A percentile compares a stretch with the other conserved stretches of the same genome.
Evolutionary conservation across 2,797 vertebrate species (phyloP).

Genomic region (Cygnus olor): DNA sequence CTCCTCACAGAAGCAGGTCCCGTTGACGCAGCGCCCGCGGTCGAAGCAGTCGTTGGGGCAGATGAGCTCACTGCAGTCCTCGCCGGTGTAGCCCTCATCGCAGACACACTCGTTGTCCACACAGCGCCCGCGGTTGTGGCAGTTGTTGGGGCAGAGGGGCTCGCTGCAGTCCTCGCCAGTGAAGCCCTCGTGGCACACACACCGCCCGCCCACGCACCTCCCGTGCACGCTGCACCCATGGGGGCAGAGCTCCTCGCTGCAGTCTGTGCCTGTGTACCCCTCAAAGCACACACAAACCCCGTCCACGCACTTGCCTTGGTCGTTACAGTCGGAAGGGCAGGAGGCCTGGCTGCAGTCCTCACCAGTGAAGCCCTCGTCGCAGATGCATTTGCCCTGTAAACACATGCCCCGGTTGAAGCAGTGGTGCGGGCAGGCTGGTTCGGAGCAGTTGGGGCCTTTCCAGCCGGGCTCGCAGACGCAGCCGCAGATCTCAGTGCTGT

Average conservation of each 20-base stretch:
- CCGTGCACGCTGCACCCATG: constrained; percentile 87
- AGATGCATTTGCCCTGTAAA: constrained; percentile 84
- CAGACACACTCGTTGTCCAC: constrained; percentile 91
- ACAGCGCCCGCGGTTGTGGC: constrained; percentile 88
- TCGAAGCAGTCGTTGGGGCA: constrained; percentile 96
- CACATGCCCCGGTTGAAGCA: constrained; percentile 75
- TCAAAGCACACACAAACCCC: constrained; percentile 93
- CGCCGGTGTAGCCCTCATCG: constrained; percentile 90
- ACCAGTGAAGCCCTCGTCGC: constrained; percentile 86
- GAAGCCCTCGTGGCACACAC: constrained; percentile 90
- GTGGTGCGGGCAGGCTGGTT: constrained; percentile 67
- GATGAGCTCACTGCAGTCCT: constrained; percentile 92
- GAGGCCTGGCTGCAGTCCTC: constrained; percentile 88
- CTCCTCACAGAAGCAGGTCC: constrained; percentile 92
- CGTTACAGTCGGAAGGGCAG: constrained; percentile 92
- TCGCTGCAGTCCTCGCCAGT: constrained; percentile 86
- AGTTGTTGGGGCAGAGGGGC: constrained; percentile 91
- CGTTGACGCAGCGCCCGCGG: constrained; percentile 91
- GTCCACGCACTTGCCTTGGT: constrained; percentile 92
- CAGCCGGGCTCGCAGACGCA: constrained; percentile 81
- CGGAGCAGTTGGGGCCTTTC: constrained; percentile 83
- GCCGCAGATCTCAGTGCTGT: constrained; percentile 83
- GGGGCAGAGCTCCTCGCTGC: constrained; percentile 87
- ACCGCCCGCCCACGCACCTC: constrained; percentile 86
- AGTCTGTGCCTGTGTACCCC: constrained; percentile 89